A percentile compares a stretch with the other conserved stretches of the same genome.
Evolutionary conservation across 2,888 invertebrate genomes (phyloP).

Genomic region (Acleris cristana): DNA sequence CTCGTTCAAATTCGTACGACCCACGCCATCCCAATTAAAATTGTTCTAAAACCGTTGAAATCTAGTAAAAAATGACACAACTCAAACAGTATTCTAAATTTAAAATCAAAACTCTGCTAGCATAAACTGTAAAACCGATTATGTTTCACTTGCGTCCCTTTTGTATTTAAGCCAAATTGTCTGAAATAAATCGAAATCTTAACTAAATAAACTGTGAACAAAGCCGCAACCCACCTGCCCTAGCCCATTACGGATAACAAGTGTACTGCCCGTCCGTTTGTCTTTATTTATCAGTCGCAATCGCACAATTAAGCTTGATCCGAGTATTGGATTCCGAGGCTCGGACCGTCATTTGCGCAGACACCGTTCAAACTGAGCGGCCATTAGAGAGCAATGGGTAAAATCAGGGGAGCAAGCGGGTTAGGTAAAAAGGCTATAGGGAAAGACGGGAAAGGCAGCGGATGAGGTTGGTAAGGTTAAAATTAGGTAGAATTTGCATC

Average conservation of each 20-base stretch:
- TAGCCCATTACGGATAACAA: conserved; percentile 46
- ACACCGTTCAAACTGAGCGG: conserved; percentile 37
- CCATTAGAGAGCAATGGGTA: conserved; percentile 40
- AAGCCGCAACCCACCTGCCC: conserved; percentile 9
- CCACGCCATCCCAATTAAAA: no score
- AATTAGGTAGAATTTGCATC: no score
- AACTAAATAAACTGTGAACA: conserved; percentile 1
- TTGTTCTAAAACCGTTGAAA: no score
- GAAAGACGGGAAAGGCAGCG: neutral
- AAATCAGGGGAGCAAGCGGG: neutral
- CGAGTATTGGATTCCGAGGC: conserved; percentile 27
- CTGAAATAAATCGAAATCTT: neutral
- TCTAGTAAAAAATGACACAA: no score
- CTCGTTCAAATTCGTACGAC: no score
- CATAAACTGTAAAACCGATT: no score
- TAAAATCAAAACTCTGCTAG: no score
- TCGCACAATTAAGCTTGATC: conserved; percentile 45
- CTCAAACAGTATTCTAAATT: no score
- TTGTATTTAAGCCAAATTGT: neutral
- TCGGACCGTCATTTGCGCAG: conserved; percentile 40
- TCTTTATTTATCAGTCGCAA: conserved; percentile 52
- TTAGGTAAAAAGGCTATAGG: neutral
- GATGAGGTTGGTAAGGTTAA: no score
- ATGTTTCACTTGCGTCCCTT: no score
- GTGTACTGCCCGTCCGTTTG: conserved; percentile 43